A percentile compares a stretch with the other conserved stretches of the same genome.
Evolutionary conservation across 2,113 vertebrate species (phyloP).

Genomic region (Herpailurus yagouaroundi): DNA sequence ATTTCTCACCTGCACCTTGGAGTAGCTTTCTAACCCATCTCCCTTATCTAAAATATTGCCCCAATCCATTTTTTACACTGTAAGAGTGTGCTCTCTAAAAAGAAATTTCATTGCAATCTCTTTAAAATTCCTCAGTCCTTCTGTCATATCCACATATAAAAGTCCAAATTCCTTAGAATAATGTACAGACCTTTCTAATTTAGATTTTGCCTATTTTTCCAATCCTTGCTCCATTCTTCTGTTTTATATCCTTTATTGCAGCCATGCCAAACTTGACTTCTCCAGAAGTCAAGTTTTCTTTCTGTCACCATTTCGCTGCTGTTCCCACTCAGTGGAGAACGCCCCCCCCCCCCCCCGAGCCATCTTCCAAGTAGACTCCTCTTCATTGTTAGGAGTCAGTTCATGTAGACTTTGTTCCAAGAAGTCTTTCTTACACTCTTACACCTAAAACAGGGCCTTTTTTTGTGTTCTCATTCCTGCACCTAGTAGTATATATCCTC

Average conservation of each 20-base stretch:
- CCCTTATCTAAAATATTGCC: too few species aligned
- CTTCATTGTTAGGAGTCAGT: not conserved
- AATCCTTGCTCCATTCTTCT: not conserved
- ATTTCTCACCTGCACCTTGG: not conserved
- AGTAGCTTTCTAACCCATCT: not conserved
- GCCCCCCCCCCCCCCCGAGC: rapidly evolving
- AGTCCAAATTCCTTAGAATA: not conserved
- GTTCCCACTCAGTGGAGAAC: not conserved
- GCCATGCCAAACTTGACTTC: not conserved
- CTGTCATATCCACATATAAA: not conserved
- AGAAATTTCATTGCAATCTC: not conserved
- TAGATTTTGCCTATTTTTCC: not conserved
- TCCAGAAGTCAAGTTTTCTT: not conserved
- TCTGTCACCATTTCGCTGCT: not conserved
- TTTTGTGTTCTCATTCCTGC: not conserved
- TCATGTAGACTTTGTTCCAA: not conserved
- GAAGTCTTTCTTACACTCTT: not conserved
- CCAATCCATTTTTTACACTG: not conserved
- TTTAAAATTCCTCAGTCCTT: not conserved
- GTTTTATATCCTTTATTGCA: not conserved
- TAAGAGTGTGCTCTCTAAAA: not conserved
- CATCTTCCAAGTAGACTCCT: not conserved
- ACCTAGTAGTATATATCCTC: too few species aligned
- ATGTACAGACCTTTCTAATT: not conserved
- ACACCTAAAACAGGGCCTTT: not conserved